phyloP scores from a whole-genome alignment of 1,140 invertebrate species.

The Dreissena polymorpha region DNA sequence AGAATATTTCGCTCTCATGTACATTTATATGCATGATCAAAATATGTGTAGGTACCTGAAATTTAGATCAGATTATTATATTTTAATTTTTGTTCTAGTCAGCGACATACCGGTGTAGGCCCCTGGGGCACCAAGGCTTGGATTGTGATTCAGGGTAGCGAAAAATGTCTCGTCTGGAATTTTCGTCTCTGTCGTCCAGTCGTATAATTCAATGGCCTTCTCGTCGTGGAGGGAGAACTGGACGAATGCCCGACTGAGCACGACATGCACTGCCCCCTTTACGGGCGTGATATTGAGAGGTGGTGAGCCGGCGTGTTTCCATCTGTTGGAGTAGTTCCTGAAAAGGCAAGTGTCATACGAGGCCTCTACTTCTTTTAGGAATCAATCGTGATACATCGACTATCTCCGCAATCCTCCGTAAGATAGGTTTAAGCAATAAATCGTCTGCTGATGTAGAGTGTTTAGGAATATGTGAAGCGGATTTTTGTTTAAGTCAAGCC shows the following conservation, averaged over 20 bases:
- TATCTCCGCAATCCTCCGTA: too few relatives aligned
- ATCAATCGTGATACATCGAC: too few relatives aligned
- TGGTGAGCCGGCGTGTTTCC: slow-evolving; percentile 47
- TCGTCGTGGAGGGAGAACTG: slow-evolving; percentile 65
- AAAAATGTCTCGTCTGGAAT: slow-evolving; percentile 76
- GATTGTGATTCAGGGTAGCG: slow-evolving; percentile 71
- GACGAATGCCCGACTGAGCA: slow-evolving; percentile 66
- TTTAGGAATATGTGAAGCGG: slow-evolving; percentile 59
- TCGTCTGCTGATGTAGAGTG: too few relatives aligned
- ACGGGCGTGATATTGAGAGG: slow-evolving; percentile 63
- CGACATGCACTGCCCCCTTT: slow-evolving; percentile 72
- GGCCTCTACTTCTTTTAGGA: slow-evolving; percentile 42
- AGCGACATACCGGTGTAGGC: slow-evolving; percentile 62
- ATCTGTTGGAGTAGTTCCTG: slow-evolving; percentile 37
- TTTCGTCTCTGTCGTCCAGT: slow-evolving; percentile 68
- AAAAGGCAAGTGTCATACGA: too few relatives aligned
- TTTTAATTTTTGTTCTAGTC: too few relatives aligned
- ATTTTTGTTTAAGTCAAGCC: too few relatives aligned
- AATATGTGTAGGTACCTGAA: too few relatives aligned
- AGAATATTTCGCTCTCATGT: too few relatives aligned
- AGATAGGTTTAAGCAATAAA: too few relatives aligned
- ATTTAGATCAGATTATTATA: too few relatives aligned
- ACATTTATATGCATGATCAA: too few relatives aligned
- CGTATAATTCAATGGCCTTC: slow-evolving; percentile 64
- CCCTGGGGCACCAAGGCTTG: slow-evolving; percentile 66